These are phyloP conservation scores for Pagetopsis macropterus DNA, from an alignment of 2,797 vertebrate genomes.

Conservation along the genomic window DNA sequence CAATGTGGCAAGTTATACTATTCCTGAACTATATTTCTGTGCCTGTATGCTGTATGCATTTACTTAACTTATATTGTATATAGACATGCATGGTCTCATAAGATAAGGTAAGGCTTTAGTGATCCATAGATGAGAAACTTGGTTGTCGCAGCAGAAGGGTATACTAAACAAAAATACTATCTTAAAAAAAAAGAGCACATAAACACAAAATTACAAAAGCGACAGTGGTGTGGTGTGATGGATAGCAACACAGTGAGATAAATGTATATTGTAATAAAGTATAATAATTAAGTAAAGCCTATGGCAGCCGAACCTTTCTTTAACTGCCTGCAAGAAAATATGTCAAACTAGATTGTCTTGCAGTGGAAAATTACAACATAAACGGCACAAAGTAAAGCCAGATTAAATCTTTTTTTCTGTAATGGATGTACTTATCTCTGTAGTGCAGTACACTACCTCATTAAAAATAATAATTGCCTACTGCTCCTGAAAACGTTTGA, in stretches of 20 bases:
- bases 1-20: not conserved
- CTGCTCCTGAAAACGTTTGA: too few species aligned
- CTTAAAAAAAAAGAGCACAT: not conserved
- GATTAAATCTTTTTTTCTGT: not conserved
- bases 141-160: not conserved
- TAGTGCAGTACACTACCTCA: not conserved
- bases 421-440: not conserved
- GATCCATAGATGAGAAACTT: too few species aligned
- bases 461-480: not conserved
- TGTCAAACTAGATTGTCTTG: not conserved
- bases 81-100: not conserved
- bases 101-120: not conserved
- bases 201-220: not conserved
- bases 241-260: not conserved
- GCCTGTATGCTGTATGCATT: not conserved
- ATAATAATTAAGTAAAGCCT: not conserved
- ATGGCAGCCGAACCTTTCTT: not conserved
- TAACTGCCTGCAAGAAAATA: not conserved
- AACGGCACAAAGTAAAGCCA: not conserved
- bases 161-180: not conserved
- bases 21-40: not conserved
- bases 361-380: slow-evolving; percentile 1
- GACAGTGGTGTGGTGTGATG: not conserved
- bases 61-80: not conserved
- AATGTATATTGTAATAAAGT: not conserved